Evolutionary conservation across 2,888 invertebrate genomes (phyloP), one percentile per base, ranked within the genome.

Genomic region (Vandiemenella viatica): DNA sequence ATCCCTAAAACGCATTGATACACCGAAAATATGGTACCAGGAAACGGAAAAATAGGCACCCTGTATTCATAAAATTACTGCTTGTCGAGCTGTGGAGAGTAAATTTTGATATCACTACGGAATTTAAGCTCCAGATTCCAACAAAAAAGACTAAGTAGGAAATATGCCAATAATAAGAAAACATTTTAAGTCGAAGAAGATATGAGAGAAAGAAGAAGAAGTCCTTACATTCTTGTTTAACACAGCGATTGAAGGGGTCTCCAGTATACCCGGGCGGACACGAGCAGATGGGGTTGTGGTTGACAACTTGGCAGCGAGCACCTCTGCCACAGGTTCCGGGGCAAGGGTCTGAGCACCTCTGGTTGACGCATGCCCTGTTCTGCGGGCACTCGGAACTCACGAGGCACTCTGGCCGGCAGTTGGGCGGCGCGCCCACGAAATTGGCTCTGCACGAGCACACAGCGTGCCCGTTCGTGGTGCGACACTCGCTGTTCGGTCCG

Each of bases 251-350:
- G 58, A 79, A 79, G 50, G 80, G 79, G 67, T 80, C 79, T 43
- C 80, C 80, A 18, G 75, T 74, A 63, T 70, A 73, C 47, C 76
- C 77, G 26, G 70, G 64, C 18, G 73, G 61, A 62, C 81, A 81
- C 55, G 74, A 75, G 62, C 81, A 81, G 48, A 79, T 77, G 2
- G 80, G 77, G 60, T 77, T 76, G 60, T 81, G 81, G 57, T 77
- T 78, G 32, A 78, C 74, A 15, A 78, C 78, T 64, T 75, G 73
- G 61, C 81, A 81, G 55, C 75, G 67, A 37, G 80, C 79, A 61
- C 75, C 75, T 16, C 71, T 59, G 23, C 80, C 80, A 58, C 80
- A 80, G n/a, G 71, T 73, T 53, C 77, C 76, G 23, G 74, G 72
- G 57, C 80, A 81, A 40, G 80, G 80, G 66, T 81, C 76, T 7